phyloP scores from a whole-genome alignment of 2,113 vertebrate species.

The Coturnix japonica region DNA sequence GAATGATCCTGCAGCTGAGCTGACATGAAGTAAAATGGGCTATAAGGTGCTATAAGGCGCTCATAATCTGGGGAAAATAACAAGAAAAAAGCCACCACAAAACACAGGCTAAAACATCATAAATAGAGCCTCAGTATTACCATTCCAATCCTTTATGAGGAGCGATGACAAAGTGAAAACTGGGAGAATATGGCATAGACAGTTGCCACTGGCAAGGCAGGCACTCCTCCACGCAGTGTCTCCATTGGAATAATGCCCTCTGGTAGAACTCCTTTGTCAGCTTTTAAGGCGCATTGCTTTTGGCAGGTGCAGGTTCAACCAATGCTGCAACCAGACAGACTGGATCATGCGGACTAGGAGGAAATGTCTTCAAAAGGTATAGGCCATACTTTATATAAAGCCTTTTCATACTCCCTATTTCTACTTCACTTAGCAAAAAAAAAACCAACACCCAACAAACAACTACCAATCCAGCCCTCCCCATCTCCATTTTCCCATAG shows the following conservation, averaged over 20 bases:
- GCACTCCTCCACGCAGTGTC: not conserved
- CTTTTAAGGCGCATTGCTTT: not conserved
- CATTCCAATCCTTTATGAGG: not conserved
- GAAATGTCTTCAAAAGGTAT: slow-evolving; percentile 44
- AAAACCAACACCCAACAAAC: not conserved
- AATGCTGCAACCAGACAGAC: slow-evolving; percentile 43
- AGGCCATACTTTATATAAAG: not conserved
- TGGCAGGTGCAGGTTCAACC: slow-evolving; percentile 7
- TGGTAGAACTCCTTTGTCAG: not conserved
- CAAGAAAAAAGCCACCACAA: not conserved
- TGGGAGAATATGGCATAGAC: not conserved
- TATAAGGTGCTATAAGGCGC: not conserved
- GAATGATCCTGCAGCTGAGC: not conserved
- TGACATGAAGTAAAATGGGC: not conserved
- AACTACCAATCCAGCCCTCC: not conserved
- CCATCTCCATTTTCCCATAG: not conserved
- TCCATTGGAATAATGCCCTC: not conserved
- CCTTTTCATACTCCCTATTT: not conserved
- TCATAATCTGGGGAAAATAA: not conserved
- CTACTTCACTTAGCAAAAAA: not conserved
- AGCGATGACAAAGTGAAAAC: not conserved
- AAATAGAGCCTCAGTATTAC: not conserved
- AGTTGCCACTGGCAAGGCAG: not conserved
- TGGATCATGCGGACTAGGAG: not conserved
- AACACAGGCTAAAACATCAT: not conserved